Percentiles rank a stretch among this genome's conserved stretches.
Evolutionary conservation across 2,113 vertebrate genomes (phyloP).

Genomic region (Synodontis membranacea): DNA sequence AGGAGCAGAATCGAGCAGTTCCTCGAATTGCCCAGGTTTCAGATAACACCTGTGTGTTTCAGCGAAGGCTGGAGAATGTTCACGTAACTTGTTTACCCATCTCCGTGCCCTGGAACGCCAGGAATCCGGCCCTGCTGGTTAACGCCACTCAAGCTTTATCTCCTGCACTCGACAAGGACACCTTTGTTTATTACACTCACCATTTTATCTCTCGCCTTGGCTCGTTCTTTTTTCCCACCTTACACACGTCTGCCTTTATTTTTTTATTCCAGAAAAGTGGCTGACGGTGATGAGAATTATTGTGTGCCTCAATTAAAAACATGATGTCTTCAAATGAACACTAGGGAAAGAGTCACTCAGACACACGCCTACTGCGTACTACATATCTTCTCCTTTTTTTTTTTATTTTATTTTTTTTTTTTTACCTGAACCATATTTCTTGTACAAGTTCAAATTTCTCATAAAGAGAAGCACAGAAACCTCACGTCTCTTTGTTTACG

Average conservation of each 20-base stretch:
- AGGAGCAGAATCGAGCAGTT: neutral
- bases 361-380: neutral
- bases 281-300: neutral
- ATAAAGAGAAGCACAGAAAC: neutral
- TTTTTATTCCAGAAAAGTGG: neutral
- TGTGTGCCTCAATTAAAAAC: neutral
- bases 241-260: slow-evolving; percentile 24
- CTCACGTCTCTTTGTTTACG: neutral
- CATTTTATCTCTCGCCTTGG: neutral
- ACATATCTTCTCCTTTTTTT: neutral
- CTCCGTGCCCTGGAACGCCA: slow-evolving; percentile 35
- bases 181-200: neutral
- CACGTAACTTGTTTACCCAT: slow-evolving; percentile 34
- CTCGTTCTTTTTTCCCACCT: slow-evolving; percentile 22
- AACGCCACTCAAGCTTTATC: slow-evolving; percentile 9
- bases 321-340: neutral
- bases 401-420: too few species aligned
- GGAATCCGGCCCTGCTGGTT: slow-evolving; percentile 56
- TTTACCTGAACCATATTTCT: neutral
- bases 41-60: slow-evolving; percentile 13
- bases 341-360: neutral
- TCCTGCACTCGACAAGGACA: neutral
- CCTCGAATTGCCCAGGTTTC: neutral
- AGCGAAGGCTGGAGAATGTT: slow-evolving; percentile 25
- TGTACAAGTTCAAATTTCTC: neutral